A percentile compares a stretch with the other conserved stretches of the same genome.
Evolutionary conservation across 2,888 invertebrate genomes (phyloP).

Genomic region (Bhutanitis thaidina): DNA sequence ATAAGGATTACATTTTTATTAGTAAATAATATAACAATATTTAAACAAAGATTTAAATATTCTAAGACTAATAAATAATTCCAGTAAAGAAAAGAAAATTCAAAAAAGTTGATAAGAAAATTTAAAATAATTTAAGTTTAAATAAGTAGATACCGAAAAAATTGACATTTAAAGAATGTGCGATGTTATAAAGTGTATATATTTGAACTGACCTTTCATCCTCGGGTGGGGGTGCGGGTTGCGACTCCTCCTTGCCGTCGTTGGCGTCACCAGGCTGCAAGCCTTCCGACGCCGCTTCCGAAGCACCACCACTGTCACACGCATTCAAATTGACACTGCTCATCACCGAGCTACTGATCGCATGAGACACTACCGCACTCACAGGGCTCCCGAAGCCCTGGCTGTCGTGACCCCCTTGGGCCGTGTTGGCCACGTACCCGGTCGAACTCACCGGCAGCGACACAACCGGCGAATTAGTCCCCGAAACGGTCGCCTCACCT

Average conservation of each 20-base stretch:
- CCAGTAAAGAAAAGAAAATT: no score
- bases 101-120: no score
- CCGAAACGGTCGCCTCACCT: conserved; percentile 67
- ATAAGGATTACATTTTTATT: no score
- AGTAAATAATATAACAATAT: no score
- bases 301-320: conserved; percentile 71
- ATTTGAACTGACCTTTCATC: conserved; percentile 70
- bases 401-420: conserved; percentile 62
- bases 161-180: no score
- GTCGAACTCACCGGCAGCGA: conserved; percentile 70
- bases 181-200: no score
- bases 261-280: conserved; percentile 60
- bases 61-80: no score
- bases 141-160: no score
- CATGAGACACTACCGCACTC: conserved; percentile 69
- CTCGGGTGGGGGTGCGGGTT: conserved; percentile 55
- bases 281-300: conserved; percentile 52
- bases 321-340: conserved; percentile 72
- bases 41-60: no score
- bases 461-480: conserved; percentile 75
- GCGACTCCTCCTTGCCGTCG: conserved; percentile 69
- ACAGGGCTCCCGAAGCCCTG: conserved; percentile 77
- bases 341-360: conserved; percentile 66
- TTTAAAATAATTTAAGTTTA: no score
- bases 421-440: conserved; percentile 54